A percentile compares a stretch with the other conserved stretches of the same genome.
Evolutionary conservation across 2,888 invertebrate species (phyloP).

Genomic region (Gastrophysa polygoni): DNA sequence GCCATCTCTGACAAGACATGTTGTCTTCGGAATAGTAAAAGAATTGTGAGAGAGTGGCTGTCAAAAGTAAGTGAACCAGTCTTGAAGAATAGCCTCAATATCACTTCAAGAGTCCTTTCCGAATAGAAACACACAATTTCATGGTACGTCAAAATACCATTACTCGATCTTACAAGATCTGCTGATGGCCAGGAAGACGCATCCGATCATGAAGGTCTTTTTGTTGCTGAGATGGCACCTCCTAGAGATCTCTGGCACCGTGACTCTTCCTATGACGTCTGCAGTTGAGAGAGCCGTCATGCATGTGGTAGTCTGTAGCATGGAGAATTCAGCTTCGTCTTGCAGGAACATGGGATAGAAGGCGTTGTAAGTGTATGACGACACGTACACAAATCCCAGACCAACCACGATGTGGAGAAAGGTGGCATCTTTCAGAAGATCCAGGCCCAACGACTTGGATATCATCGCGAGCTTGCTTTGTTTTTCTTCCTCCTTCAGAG

Average conservation of each 20-base stretch:
- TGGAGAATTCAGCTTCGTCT: conserved; percentile 54
- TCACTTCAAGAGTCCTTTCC: no score
- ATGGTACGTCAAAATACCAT: no score
- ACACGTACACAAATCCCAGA: conserved; percentile 69
- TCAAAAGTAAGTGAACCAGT: no score
- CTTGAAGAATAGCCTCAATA: no score
- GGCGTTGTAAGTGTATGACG: conserved; percentile 73
- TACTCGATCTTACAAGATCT: conserved; percentile 67
- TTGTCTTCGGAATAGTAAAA: no score
- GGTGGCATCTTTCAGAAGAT: conserved; percentile 65
- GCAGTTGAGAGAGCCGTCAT: conserved; percentile 74
- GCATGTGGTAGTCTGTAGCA: conserved; percentile 67
- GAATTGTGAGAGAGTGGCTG: no score
- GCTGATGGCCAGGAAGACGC: conserved; percentile 63
- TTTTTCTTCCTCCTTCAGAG: conserved; percentile 29
- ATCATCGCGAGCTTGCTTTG: conserved; percentile 45
- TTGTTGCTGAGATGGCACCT: conserved; percentile 66
- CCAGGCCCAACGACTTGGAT: conserved; percentile 65
- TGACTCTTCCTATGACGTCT: conserved; percentile 70
- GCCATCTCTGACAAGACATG: no score
- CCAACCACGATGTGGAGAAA: conserved; percentile 73
- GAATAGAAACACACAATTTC: no score
- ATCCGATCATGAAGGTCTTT: conserved; percentile 68
- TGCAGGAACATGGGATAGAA: conserved; percentile 72
- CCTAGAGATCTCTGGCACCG: conserved; percentile 68